Percentiles rank a stretch among this genome's conserved stretches.
Conservation (phyloP, 2,888 invertebrate genomes). For the Alloscopus bannaensis region DNA sequence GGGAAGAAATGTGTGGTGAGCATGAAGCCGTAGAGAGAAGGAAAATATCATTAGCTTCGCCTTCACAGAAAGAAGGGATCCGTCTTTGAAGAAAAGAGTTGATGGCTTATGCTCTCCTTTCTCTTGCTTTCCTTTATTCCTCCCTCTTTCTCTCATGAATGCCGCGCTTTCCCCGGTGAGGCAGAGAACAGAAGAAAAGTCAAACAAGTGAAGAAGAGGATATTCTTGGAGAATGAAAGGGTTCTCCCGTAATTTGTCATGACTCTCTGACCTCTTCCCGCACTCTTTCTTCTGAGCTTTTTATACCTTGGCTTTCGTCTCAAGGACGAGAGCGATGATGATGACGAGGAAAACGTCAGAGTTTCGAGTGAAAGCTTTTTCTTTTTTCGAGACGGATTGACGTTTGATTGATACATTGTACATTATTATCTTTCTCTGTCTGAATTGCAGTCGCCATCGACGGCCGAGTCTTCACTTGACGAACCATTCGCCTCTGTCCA, state of each 20-base stretch:
- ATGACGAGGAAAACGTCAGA: too few relatives aligned
- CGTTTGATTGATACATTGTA: too few relatives aligned
- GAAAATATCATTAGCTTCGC: slow-evolving; percentile 50
- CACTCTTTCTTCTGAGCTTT: slow-evolving; percentile 7
- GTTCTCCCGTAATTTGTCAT: slow-evolving; percentile 65
- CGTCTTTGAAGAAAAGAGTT: slow-evolving; percentile 7
- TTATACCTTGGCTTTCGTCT: background rate
- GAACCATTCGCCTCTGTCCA: slow-evolving; percentile 73
- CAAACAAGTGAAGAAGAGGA: too few relatives aligned
- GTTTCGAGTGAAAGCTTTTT: too few relatives aligned
- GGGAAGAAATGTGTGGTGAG: too few relatives aligned
- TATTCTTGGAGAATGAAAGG: slow-evolving; percentile 31
- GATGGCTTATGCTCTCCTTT: slow-evolving; percentile 16
- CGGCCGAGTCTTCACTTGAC: slow-evolving; percentile 73
- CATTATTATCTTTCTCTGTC: background rate
- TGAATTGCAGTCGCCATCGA: slow-evolving; percentile 71
- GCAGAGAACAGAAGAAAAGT: slow-evolving; percentile 11
- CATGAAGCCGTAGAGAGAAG: background rate
- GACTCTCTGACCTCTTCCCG: slow-evolving; percentile 55
- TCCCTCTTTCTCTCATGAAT: background rate
- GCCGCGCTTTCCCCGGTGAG: background rate
- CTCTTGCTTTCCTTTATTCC: background rate
- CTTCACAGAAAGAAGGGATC: slow-evolving; percentile 6
- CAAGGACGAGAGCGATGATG: too few relatives aligned
- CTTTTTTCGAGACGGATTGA: too few relatives aligned